These are phyloP conservation scores for Pectinophora gossypiella DNA, from an alignment of 1,140 invertebrate species.

Conservation along the genomic window DNA sequence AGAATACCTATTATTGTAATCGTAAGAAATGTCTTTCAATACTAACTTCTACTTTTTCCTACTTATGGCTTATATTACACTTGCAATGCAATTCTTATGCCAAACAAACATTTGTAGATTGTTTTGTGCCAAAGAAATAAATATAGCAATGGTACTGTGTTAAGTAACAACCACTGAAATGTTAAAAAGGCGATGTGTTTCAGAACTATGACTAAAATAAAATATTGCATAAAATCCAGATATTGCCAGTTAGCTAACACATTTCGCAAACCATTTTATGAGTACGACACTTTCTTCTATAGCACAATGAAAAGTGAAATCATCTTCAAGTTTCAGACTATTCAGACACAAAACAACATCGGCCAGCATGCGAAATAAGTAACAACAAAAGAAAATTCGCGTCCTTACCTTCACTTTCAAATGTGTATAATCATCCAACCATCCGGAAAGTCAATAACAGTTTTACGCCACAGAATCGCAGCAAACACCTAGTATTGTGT, in stretches of 20 bases:
- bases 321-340: not conserved
- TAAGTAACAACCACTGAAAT: too few relatives aligned
- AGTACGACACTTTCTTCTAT: not conserved
- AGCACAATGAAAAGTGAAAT: not conserved
- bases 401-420: conserved; percentile 45
- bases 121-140: not conserved
- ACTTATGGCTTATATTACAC: not conserved
- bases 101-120: not conserved
- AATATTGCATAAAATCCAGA: not conserved
- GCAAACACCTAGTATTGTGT: conserved; percentile 19
- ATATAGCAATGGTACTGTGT: too few relatives aligned
- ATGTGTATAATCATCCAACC: conserved; percentile 58
- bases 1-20: too few relatives aligned
- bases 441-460: conserved; percentile 9
- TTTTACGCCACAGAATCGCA: conserved; percentile 9
- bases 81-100: not conserved
- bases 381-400: conserved; percentile 51
- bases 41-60: not conserved
- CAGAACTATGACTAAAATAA: not conserved
- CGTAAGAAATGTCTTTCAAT: too few relatives aligned
- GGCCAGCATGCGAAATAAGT: not conserved
- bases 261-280: not conserved
- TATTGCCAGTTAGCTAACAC: not conserved
- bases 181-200: too few relatives aligned
- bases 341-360: not conserved